Conservation (phyloP, 2,797 vertebrate species). For the Antennarius maculatus region DNA sequence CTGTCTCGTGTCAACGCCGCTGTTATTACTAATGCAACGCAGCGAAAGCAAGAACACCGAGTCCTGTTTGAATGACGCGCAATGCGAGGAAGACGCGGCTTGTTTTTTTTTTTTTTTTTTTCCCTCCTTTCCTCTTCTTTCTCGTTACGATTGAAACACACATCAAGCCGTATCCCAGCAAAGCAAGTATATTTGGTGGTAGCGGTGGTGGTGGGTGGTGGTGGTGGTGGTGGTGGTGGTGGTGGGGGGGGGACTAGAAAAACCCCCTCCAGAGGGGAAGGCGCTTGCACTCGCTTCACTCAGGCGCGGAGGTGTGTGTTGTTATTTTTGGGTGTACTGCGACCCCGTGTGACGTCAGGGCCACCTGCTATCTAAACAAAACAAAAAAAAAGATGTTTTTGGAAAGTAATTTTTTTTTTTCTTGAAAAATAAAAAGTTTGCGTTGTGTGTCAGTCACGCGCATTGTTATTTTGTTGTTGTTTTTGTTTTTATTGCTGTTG, state of each 20-base stretch:
- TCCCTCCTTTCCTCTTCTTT: constrained; percentile 1
- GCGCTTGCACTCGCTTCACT: constrained; percentile 61
- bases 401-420: constrained; percentile 17
- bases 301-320: constrained; percentile 70
- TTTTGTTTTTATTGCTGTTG: too few relatives aligned
- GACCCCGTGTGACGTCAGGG: constrained; percentile 88
- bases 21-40: constrained; percentile 87
- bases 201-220: too few relatives aligned
- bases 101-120: constrained; percentile 71
- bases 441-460: constrained; percentile 5
- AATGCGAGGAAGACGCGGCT: constrained; percentile 80
- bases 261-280: constrained; percentile 65
- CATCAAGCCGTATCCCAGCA: constrained; percentile 80
- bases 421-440: constrained; percentile 74
- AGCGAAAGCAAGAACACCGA: constrained; percentile 78
- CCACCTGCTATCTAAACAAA: constrained; percentile 91
- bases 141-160: constrained; percentile 81
- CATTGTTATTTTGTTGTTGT: too few relatives aligned
- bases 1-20: constrained; percentile 78
- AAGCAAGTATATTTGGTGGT: constrained; percentile 76
- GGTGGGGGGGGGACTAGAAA: constrained; percentile 72
- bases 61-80: constrained; percentile 85
- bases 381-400: constrained; percentile 48
- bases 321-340: constrained; percentile 81
- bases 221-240: too few relatives aligned